Evolutionary conservation across 2,888 invertebrate species (phyloP), one percentile per base, ranked within the genome.

Genomic region (Campoletis raptor): DNA sequence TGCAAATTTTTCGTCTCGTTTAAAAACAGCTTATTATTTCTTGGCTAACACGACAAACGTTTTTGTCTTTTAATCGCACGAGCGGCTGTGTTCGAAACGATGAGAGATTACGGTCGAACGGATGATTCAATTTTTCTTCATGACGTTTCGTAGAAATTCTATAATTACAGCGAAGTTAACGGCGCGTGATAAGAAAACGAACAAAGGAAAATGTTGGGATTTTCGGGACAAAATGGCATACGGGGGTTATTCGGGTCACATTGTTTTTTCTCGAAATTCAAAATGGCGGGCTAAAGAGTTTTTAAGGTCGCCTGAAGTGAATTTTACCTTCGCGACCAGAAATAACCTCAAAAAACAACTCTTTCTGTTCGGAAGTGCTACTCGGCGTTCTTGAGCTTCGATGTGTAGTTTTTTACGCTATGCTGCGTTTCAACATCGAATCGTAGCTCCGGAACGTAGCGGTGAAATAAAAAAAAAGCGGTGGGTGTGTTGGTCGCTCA

Each of bases 101-200:
- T n/a, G 30, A 61, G 30, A 61, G 61, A 42, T 42, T 69, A 69
- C 69, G 69, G 6, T 69, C 69, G 42, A 69, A 21, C 69, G 69
- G 42, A 40, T 40, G 40, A 69, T 69, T 42, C 10, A n/a, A 37
- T 67, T 40, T 67, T 66, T n/a, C n/a, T 66, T 66, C 24, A 66
- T 37, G 66, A 18, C 36, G n/a, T n/a, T 40, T 67, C 40, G 40
- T 40, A 61, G 66, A 67, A 69, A 45, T 69, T 10, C 30, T 42
- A 69, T 7, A 24, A 24, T 69, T 21, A 69, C 42, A 42, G 10
- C 69, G 69, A 21, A 69, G 69, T 69, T 24, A 21, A 69, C 40
- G 21, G 21, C 2, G 12, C 40, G 40, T 69, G n/a, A 42, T 69
- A 12, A 45, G n/a, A 42, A 12, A 21, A 42, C 12, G 40, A 69